phyloP scores from a whole-genome alignment of 2,888 invertebrate genomes.

The Melinaea menophilus region DNA sequence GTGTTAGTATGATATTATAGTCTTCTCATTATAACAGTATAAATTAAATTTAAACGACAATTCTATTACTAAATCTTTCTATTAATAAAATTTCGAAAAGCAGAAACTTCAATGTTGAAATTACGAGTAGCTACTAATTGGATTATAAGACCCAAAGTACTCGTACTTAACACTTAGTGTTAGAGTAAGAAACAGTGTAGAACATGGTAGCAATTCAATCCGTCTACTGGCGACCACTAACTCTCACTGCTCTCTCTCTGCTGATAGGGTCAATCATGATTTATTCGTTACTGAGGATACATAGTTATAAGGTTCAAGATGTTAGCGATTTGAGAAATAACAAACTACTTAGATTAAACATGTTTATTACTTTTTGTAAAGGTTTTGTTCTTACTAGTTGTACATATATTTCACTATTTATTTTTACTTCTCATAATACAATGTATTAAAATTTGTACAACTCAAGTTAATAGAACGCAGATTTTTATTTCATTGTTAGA shows the following conservation, averaged over 20 bases:
- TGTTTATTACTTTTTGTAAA: not conserved
- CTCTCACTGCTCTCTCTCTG: constrained; percentile 62
- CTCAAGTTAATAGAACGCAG: too few relatives aligned
- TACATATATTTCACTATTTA: too few relatives aligned
- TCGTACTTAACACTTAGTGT: constrained; percentile 19
- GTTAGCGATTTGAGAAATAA: not conserved
- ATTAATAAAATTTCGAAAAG: not conserved
- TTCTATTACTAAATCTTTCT: not conserved
- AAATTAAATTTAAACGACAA: not conserved
- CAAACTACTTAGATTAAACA: not conserved
- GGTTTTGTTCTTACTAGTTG: too few relatives aligned
- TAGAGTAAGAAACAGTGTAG: constrained; percentile 25
- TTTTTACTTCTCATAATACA: too few relatives aligned
- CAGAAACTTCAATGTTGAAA: not conserved
- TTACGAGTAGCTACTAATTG: constrained; percentile 13
- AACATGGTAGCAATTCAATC: constrained; percentile 58
- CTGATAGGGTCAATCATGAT: constrained; percentile 62
- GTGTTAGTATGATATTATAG: too few relatives aligned
- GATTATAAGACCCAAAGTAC: constrained; percentile 20
- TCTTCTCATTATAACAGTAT: too few relatives aligned
- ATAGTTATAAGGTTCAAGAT: constrained; percentile 38
- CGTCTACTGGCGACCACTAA: constrained; percentile 58
- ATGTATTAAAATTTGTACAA: too few relatives aligned
- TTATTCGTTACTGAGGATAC: constrained; percentile 58
- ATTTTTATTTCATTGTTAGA: too few relatives aligned